phyloP scores from a whole-genome alignment of 2,797 vertebrate species.

The Diglossa cyanea region DNA sequence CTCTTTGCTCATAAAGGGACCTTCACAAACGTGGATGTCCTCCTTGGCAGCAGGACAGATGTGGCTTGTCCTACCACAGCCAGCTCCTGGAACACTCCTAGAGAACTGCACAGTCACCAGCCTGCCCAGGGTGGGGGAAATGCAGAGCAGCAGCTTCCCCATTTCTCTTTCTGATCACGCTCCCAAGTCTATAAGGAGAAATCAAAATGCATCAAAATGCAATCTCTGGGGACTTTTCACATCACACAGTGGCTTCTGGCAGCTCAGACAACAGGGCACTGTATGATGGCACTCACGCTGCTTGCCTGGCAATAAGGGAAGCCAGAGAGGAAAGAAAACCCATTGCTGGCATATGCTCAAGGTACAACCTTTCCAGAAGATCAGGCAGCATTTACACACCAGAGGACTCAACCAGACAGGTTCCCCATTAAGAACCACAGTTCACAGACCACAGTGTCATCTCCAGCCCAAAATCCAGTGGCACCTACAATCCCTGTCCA shows the following conservation, averaged over 20 bases:
- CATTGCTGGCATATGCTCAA: background rate
- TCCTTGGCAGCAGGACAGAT: background rate
- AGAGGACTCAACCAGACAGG: background rate
- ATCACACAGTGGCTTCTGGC: background rate
- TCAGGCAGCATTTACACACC: background rate
- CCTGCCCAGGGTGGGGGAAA: background rate
- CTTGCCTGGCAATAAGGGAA: background rate
- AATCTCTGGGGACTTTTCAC: background rate
- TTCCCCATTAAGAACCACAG: background rate
- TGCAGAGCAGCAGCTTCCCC: background rate
- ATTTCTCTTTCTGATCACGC: background rate
- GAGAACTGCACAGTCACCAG: background rate
- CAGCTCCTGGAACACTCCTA: background rate
- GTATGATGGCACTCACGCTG: background rate
- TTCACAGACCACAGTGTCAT: background rate
- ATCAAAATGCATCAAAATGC: background rate
- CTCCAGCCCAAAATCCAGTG: background rate
- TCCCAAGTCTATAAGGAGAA: background rate
- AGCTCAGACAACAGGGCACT: background rate
- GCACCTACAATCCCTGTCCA: rapidly evolving
- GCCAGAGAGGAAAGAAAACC: background rate
- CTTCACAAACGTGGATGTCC: background rate
- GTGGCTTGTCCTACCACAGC: background rate
- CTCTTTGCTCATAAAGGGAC: background rate
- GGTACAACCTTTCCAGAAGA: background rate